Evolutionary conservation across 1,140 invertebrate species (phyloP).

Genomic region (Drosophila ironensis): DNA sequence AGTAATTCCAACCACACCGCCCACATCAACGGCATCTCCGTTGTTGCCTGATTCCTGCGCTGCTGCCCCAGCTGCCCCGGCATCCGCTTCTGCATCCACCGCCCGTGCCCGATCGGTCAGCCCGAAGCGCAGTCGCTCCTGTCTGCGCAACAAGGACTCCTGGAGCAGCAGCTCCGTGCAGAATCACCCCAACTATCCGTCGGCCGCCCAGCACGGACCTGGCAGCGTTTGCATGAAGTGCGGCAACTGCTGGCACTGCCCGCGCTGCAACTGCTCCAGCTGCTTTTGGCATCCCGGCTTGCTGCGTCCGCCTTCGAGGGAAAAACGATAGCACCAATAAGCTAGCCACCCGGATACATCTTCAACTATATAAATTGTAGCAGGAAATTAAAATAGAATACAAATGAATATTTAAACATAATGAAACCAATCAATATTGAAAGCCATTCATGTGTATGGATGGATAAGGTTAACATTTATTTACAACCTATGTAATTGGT

Average conservation of each 20-base stretch:
- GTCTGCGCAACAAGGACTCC: constrained; percentile 11
- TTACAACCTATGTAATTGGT: too few species aligned
- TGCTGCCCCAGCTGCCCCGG: background rate
- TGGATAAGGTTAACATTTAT: too few species aligned
- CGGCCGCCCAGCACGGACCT: constrained; percentile 1
- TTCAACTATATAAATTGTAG: too few species aligned
- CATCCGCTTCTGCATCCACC: too few species aligned
- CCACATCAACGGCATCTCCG: background rate
- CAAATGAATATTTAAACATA: too few species aligned
- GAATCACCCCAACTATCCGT: background rate
- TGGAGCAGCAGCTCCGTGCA: background rate
- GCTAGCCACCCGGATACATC: too few species aligned
- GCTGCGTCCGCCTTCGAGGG: background rate
- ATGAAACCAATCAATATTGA: too few species aligned
- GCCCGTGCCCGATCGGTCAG: background rate
- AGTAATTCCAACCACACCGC: background rate
- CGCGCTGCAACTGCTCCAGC: constrained; percentile 42
- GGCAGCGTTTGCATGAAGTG: constrained; percentile 38
- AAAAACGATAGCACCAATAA: constrained; percentile 2
- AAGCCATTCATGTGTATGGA: too few species aligned
- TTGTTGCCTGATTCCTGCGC: background rate
- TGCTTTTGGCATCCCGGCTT: constrained; percentile 43
- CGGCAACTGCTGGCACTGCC: constrained; percentile 35
- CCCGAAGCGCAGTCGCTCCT: constrained; percentile 17
- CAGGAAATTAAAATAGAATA: background rate